Base-by-base conservation (phyloP, 2,797 vertebrate genomes). In the Pogoniulus pusillus region DNA sequence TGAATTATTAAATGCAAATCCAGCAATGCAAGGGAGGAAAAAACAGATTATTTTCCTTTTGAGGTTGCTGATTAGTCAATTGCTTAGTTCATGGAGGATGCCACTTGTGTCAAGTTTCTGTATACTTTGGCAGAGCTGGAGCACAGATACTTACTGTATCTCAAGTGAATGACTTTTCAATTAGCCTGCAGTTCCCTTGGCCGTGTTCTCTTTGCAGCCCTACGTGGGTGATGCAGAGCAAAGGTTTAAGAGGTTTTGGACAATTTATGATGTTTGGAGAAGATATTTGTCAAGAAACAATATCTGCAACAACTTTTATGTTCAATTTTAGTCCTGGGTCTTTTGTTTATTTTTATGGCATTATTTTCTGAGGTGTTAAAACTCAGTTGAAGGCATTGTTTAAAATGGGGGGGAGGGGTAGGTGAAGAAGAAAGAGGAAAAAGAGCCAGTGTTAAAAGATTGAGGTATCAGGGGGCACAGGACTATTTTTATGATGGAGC, bases 121-220 rank as follows among this genome's bases (percentile, higher is more conserved):
- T 96, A 94, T 93, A 90, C 59, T 93, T 96, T 82, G 39, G 24
- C 89, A 94, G 95, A 97, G 94, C 85, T 83, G 94, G 93, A 96
- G 93, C 59, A 24, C 3, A 41, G 78, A 91, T 96, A 85, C 94
- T 96, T 87, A 76, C 87, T 3, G 70, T 96, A 97, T 95, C 96
- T 96, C 97, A 95, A 95, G 96, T 97, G 97, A 98, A 97, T 97
- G 97, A 97, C 97, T 97, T 98, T 97, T 98, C 97, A 98, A 98
- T 98, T 97, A 98, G 97, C 95, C 94, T 89, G 79, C 85, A 92
- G 96, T 95, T 98, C 96, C 39, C 94, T 97, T 95, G 96, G 96
- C 60, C 89, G 81, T 94, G 93, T 96, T 97, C 96, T 95, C 95
- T 96, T 95, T 81, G 82, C 89, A 97, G 94, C 92, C 91, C 93